Evolutionary conservation across 2,113 vertebrate species (phyloP).

Genomic region (Serilophus lunatus): DNA sequence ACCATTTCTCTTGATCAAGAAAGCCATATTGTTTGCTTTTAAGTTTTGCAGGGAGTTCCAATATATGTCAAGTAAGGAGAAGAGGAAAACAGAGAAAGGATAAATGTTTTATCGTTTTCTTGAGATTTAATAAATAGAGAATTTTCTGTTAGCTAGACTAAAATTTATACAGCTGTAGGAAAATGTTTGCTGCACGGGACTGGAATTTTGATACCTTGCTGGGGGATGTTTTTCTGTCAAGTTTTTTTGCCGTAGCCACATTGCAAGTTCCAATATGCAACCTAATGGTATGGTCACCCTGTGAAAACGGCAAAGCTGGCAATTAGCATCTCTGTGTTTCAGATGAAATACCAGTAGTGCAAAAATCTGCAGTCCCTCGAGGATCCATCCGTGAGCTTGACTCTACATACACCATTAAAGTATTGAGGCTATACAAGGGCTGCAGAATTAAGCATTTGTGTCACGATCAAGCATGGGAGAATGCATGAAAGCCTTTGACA

Average conservation of each 20-base stretch:
- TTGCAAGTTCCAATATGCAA: background rate
- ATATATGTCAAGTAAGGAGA: background rate
- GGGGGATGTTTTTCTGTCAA: background rate
- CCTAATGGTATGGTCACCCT: background rate
- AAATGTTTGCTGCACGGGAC: background rate
- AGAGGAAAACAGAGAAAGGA: background rate
- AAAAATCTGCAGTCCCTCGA: background rate
- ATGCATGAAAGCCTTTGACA: background rate
- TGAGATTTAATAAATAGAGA: background rate
- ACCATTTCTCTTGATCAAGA: background rate
- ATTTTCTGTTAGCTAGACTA: background rate
- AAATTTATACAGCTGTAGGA: background rate
- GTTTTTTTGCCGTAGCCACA: background rate
- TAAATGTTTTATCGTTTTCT: background rate
- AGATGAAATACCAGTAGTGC: slow-evolving; percentile 16
- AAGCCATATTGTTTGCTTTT: background rate
- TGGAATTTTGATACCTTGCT: background rate
- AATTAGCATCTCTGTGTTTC: background rate
- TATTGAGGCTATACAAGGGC: background rate
- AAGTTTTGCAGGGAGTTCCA: background rate
- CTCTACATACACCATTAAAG: background rate
- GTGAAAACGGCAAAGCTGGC: background rate
- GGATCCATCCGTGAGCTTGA: background rate
- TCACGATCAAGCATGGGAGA: background rate
- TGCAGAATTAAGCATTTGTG: background rate